A percentile compares a stretch with the other conserved stretches of the same genome.
Evolutionary conservation across 2,888 invertebrate species (phyloP).

Genomic region (Plusia festucae): DNA sequence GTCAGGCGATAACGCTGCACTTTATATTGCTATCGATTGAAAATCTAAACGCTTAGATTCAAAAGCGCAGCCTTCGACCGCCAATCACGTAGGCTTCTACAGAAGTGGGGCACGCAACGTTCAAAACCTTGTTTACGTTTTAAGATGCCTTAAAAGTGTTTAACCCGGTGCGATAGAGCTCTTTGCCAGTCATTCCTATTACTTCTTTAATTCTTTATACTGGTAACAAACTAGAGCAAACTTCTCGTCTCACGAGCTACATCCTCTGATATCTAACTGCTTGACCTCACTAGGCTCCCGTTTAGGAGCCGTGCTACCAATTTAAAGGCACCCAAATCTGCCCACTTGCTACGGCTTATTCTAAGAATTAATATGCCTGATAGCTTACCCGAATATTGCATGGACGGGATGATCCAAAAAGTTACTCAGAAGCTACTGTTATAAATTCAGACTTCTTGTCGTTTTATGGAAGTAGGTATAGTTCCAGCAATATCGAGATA

Average conservation of each 20-base stretch:
- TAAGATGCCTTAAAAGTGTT: not conserved
- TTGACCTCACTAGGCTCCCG: not conserved
- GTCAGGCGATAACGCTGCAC: constrained; percentile 36
- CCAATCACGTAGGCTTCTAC: not conserved
- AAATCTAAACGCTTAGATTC: constrained; percentile 21
- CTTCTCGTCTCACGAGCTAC: not conserved
- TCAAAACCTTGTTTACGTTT: not conserved
- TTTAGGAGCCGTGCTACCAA: not conserved
- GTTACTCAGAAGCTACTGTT: not conserved
- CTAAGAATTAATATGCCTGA: not conserved
- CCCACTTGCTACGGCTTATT: not conserved
- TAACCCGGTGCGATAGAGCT: not conserved
- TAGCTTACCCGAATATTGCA: not conserved
- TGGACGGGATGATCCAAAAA: too few relatives aligned
- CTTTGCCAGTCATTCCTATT: not conserved
- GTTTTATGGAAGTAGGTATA: not conserved
- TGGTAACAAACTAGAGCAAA: not conserved
- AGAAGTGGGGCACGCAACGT: constrained; percentile 2
- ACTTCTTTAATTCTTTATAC: constrained; percentile 1
- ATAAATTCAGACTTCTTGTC: not conserved
- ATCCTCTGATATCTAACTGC: not conserved
- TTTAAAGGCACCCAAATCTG: not conserved
- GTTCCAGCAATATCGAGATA: not conserved
- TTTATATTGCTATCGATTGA: constrained; percentile 31
- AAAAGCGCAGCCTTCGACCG: constrained; percentile 1